A percentile compares a stretch with the other conserved stretches of the same genome.
phyloP scores from a whole-genome alignment of 2,888 invertebrate genomes.

The Hyles lineata region DNA sequence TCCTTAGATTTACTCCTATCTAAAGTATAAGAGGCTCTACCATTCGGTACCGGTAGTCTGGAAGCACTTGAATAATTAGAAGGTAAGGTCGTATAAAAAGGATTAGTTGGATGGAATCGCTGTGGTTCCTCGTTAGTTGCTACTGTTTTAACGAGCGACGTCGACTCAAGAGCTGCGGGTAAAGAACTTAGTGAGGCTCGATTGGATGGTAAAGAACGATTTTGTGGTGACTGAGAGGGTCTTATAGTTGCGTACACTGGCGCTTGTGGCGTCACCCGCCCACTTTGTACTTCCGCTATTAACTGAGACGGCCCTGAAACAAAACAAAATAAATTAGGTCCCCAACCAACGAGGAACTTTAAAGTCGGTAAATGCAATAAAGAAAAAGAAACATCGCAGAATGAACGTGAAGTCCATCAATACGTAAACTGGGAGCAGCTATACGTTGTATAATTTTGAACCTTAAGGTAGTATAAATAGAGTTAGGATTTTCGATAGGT shows the following conservation, averaged over 20 bases:
- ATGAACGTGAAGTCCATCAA: slow-evolving; percentile 24
- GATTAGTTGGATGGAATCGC: slow-evolving; percentile 79
- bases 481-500: slow-evolving; percentile 43
- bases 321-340: slow-evolving; percentile 37
- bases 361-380: slow-evolving; percentile 1
- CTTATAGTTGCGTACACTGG: slow-evolving; percentile 79
- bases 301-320: slow-evolving; percentile 80
- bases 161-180: slow-evolving; percentile 66
- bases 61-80: slow-evolving; percentile 74
- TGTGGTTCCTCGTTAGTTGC: slow-evolving; percentile 62
- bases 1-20: slow-evolving; percentile 73
- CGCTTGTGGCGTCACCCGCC: slow-evolving; percentile 71
- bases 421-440: slow-evolving; percentile 30
- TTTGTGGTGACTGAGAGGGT: slow-evolving; percentile 64
- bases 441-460: slow-evolving; percentile 38
- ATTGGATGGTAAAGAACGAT: slow-evolving; percentile 56
- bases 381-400: slow-evolving; percentile 34
- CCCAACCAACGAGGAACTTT: background rate
- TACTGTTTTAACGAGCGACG: slow-evolving; percentile 67
- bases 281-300: slow-evolving; percentile 65
- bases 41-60: slow-evolving; percentile 76
- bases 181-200: slow-evolving; percentile 66
- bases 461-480: slow-evolving; percentile 44
- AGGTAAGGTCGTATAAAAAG: slow-evolving; percentile 79
- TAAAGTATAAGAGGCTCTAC: slow-evolving; percentile 66